Conservation (phyloP, 2,113 vertebrate species). For the Peucedramus taeniatus region DNA sequence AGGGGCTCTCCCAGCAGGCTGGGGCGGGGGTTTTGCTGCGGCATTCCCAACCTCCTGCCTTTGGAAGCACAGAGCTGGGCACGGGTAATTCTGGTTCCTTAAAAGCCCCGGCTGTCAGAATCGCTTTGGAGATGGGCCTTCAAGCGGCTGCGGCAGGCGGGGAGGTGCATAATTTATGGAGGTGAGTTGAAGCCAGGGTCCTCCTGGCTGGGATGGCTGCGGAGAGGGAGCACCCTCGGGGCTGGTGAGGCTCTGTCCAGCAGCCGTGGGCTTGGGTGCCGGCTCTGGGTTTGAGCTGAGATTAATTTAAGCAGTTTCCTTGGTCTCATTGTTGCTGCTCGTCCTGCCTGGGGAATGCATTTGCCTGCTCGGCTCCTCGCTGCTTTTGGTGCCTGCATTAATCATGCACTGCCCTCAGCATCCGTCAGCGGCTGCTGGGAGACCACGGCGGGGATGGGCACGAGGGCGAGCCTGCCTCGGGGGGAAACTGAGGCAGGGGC, state of each 20-base stretch:
- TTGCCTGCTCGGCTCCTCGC: background rate
- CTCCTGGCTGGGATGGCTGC: background rate
- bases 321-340: background rate
- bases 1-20: background rate
- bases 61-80: background rate
- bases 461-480: background rate
- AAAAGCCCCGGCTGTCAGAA: constrained; percentile 67
- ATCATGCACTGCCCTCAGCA: background rate
- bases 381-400: constrained; percentile 46
- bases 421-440: background rate
- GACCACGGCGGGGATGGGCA: background rate
- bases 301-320: background rate
- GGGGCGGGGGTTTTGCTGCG: background rate
- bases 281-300: background rate
- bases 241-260: background rate
- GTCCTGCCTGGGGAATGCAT: constrained; percentile 28
- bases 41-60: background rate
- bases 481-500: constrained; percentile 36
- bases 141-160: constrained; percentile 1
- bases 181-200: constrained; percentile 24
- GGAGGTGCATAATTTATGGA: constrained; percentile 54
- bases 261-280: background rate
- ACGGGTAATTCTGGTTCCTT: constrained; percentile 45
- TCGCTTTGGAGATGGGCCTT: constrained; percentile 54
- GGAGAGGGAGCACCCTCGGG: background rate